Base-by-base conservation (phyloP, 2,797 vertebrate species). In the Sebastes steindachneri region DNA sequence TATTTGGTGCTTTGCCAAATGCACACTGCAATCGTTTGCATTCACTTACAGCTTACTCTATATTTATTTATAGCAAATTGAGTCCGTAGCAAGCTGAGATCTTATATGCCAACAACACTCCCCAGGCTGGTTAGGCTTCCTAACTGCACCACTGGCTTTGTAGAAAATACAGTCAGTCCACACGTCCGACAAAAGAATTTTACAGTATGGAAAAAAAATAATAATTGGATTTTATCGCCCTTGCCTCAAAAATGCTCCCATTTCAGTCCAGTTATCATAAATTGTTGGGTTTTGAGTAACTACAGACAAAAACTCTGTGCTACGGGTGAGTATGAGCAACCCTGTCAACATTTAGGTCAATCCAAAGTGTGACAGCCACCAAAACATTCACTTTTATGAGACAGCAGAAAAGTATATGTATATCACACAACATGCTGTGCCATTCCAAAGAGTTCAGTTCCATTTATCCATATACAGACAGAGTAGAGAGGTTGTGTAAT, bases 1-100 rank as follows among this genome's bases (percentile, higher is more conserved):
- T 94, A 80, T 89, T 92, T 92, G 93, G 91, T 94, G 90, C 89
- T 86, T 94, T 92, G 88, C 88, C 91, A 92, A 90, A 92, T 95
- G 89, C 89, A 91, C 86, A 92, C 83, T 79, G 90, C 87, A 88
- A 91, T 95, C 84, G 64, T 94, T 94, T 93, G 86, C 86, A 87
- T 93, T 93, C 86, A 89, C 86, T 94, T 82, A 55, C 57, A 83
- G 73, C 68, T 77, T 37, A 68, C 69, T 29, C 12, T 29, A 19
- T 66, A 74, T 77, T 59, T 37, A 48, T 12, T 55, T 48, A 41
- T 9, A 68, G 64, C 4, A 33, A 77, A 64, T 3, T 55, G 7
- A 64, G 29, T 45, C 19, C 1, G 7, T 66, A 26, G 63, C 33
- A 68, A 19, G 33, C 26, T 66, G 64, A 80, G 12, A 48, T 53